phyloP scores from a whole-genome alignment of 2,113 vertebrate species.

The Zapus hudsonius region DNA sequence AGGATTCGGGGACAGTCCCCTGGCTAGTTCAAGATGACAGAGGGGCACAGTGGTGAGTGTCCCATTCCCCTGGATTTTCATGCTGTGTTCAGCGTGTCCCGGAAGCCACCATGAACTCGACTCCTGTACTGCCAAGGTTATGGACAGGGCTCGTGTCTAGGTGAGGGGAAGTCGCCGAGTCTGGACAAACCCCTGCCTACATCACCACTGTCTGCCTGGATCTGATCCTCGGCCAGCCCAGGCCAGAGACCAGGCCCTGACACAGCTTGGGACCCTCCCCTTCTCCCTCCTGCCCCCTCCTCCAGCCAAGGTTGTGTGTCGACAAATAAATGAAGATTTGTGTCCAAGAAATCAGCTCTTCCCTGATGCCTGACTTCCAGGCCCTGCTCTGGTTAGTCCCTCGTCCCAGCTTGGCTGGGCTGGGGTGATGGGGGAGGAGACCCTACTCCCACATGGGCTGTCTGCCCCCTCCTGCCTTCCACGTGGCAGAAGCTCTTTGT shows the following conservation, averaged over 20 bases:
- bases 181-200: fast-evolving
- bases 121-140: background rate
- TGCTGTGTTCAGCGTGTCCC: background rate
- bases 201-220: background rate
- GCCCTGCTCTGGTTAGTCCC: too few species aligned
- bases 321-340: background rate
- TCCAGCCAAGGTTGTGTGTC: fast-evolving
- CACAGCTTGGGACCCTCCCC: background rate
- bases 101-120: fast-evolving
- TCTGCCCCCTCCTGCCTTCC: too few species aligned
- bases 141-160: background rate
- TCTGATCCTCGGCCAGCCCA: background rate
- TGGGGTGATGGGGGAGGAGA: too few species aligned
- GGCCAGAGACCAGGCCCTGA: background rate
- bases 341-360: background rate
- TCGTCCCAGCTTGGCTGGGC: background rate
- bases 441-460: too few species aligned
- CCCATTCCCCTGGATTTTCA: background rate
- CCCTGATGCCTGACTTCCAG: too few species aligned
- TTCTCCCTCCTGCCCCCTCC: fast-evolving
- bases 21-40: background rate
- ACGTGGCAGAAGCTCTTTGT: too few species aligned
- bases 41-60: background rate
- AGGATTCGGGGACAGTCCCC: background rate
- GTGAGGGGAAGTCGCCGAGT: background rate